phyloP scores from a whole-genome alignment of 2,888 invertebrate species.

The Hirtodrosophila alboralis region DNA sequence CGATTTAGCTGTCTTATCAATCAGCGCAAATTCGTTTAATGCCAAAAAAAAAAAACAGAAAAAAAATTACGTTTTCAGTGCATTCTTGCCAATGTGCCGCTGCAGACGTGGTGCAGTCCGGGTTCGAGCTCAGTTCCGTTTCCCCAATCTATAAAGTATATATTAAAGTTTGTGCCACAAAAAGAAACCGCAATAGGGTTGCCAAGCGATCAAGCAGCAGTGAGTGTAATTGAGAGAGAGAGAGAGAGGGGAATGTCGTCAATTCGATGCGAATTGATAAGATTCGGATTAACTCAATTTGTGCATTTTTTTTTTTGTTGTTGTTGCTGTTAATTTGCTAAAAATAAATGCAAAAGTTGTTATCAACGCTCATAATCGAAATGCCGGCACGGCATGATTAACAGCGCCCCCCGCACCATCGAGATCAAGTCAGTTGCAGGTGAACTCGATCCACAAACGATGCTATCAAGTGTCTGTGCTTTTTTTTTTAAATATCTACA shows the following conservation, averaged over 20 bases:
- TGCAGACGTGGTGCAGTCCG: constrained; percentile 68
- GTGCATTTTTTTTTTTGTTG: constrained; percentile 43
- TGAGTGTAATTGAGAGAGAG: constrained; percentile 29
- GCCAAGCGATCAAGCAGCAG: constrained; percentile 25
- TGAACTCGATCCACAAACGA: constrained; percentile 34
- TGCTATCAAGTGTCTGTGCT: constrained; percentile 13
- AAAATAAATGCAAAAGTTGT: constrained; percentile 62
- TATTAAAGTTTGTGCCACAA: no score
- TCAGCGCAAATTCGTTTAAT: constrained; percentile 64
- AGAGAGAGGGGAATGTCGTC: no score
- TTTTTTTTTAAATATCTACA: no score
- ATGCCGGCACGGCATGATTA: constrained; percentile 62
- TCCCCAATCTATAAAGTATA: no score
- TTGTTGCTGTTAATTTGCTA: constrained; percentile 56
- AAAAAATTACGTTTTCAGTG: constrained; percentile 71
- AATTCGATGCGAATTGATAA: constrained; percentile 14
- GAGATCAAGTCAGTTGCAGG: constrained; percentile 24
- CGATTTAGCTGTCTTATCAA: constrained; percentile 70
- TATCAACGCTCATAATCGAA: constrained; percentile 65
- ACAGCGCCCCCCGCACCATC: constrained; percentile 36
- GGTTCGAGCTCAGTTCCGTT: no score
- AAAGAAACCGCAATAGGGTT: constrained; percentile 7
- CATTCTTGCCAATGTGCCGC: constrained; percentile 63
- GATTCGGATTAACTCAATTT: no score
- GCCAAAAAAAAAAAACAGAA: constrained; percentile 77